Evolutionary conservation across 2,888 invertebrate species (phyloP).

Genomic region (Thyatira batis): DNA sequence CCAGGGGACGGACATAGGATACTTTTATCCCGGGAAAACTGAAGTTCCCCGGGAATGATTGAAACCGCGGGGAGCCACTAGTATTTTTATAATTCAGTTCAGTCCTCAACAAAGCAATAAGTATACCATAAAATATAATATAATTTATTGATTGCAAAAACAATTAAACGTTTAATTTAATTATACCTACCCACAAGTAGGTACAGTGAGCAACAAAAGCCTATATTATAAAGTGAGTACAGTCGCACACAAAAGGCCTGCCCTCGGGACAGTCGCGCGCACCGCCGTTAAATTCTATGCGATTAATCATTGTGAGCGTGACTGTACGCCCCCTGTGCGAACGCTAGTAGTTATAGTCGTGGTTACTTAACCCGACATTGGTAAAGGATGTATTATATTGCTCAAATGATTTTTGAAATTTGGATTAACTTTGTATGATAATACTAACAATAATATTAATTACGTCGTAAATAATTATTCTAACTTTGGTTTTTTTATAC

Average conservation of each 20-base stretch:
- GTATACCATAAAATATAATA: too few relatives aligned
- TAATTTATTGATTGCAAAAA: too few relatives aligned
- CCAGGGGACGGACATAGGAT: too few relatives aligned
- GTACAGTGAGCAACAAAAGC: conserved; percentile 11
- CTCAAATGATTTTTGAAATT: not conserved
- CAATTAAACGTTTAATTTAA: conserved; percentile 5
- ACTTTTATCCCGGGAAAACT: too few relatives aligned
- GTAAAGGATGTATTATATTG: not conserved
- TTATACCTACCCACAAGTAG: conserved; percentile 7
- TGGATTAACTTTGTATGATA: too few relatives aligned
- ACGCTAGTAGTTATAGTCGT: conserved; percentile 9
- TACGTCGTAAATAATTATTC: too few relatives aligned
- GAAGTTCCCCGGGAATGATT: too few relatives aligned
- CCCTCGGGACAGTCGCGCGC: conserved; percentile 15
- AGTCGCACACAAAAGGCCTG: conserved; percentile 34
- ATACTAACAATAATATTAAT: too few relatives aligned
- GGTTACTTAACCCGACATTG: not conserved
- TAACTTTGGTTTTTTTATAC: too few relatives aligned
- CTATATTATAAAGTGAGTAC: conserved; percentile 21
- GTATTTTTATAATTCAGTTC: too few relatives aligned
- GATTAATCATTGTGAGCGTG: conserved; percentile 53
- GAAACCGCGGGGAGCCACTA: too few relatives aligned
- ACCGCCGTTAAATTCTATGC: conserved; percentile 44
- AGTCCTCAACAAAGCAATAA: too few relatives aligned
- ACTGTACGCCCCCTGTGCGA: conserved; percentile 28